Conservation (phyloP, 2,888 invertebrate genomes). For the Drosophila aldrichi region DNA sequence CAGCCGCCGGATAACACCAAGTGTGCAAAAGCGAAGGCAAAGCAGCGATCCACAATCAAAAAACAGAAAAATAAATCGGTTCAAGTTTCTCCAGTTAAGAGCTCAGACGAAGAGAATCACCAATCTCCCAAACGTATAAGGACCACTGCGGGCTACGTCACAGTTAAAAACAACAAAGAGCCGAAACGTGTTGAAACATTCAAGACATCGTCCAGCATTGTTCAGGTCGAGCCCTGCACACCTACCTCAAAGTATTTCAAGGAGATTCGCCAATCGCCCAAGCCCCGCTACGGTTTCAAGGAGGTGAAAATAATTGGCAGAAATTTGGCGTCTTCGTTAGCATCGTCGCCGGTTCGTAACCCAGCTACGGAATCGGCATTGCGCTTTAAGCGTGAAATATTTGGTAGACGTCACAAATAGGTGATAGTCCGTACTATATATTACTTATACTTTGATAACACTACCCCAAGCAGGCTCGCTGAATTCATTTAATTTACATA, state of each 20-base stretch:
- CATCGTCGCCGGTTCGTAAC: slow-evolving; percentile 16
- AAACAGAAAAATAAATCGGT: slow-evolving; percentile 7
- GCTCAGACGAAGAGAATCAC: slow-evolving; percentile 60
- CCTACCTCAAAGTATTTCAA: slow-evolving; percentile 73
- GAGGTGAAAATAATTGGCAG: slow-evolving; percentile 7
- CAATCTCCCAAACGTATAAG: slow-evolving; percentile 35
- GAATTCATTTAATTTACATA: not conserved
- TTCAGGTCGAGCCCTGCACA: slow-evolving; percentile 78
- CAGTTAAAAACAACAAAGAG: slow-evolving; percentile 19
- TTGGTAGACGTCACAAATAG: slow-evolving; percentile 39
- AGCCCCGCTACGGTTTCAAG: slow-evolving; percentile 30
- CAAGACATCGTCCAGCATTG: slow-evolving; percentile 73
- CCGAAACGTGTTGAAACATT: slow-evolving; percentile 46
- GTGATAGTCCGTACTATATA: not conserved
- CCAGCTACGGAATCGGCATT: slow-evolving; percentile 53
- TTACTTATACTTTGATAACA: slow-evolving; percentile 4
- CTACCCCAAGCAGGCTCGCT: not conserved
- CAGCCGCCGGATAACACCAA: slow-evolving; percentile 31
- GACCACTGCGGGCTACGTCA: slow-evolving; percentile 67
- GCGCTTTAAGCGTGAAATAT: slow-evolving; percentile 54
- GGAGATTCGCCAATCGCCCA: slow-evolving; percentile 74
- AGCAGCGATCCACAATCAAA: not conserved
- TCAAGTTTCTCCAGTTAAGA: slow-evolving; percentile 47
- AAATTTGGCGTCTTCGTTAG: not conserved
- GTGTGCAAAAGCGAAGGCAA: not conserved